Conservation (phyloP, 2,888 invertebrate species). For the Leptinotarsa haldemani region DNA sequence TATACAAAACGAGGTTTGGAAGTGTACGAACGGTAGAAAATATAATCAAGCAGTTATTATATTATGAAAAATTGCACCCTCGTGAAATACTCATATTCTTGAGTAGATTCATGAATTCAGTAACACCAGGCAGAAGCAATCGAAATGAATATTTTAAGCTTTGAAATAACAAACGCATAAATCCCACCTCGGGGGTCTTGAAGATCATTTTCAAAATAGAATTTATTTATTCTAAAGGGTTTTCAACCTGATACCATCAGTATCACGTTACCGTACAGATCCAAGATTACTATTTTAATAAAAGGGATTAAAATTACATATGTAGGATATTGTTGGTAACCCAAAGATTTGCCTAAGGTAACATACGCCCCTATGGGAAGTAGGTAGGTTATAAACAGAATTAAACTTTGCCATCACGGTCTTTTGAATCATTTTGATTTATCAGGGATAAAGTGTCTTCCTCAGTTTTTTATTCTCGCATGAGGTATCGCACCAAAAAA, state of each 20-base stretch:
- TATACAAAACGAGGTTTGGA: not conserved
- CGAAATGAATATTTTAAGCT: conserved; percentile 52
- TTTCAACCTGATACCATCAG: conserved; percentile 63
- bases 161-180: conserved; percentile 54
- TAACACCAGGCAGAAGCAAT: conserved; percentile 38
- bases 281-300: conserved; percentile 64
- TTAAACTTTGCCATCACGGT: conserved; percentile 55
- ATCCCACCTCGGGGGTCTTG: conserved; percentile 52
- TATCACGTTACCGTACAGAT: conserved; percentile 65
- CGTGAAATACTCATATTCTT: conserved; percentile 3
- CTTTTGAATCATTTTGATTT: conserved; percentile 58
- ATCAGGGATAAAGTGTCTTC: conserved; percentile 51
- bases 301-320: conserved; percentile 66
- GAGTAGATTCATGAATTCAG: conserved; percentile 41
- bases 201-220: conserved; percentile 53
- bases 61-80: not conserved
- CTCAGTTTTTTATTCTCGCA: conserved; percentile 34
- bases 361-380: conserved; percentile 59
- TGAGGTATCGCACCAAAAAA: conserved; percentile 48
- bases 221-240: conserved; percentile 54
- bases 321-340: conserved; percentile 62
- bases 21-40: not conserved
- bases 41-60: not conserved
- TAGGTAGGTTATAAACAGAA: conserved; percentile 56
- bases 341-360: conserved; percentile 55